Base-by-base conservation (phyloP, 2,888 invertebrate species). In the Acanthacorydalis orientalis region DNA sequence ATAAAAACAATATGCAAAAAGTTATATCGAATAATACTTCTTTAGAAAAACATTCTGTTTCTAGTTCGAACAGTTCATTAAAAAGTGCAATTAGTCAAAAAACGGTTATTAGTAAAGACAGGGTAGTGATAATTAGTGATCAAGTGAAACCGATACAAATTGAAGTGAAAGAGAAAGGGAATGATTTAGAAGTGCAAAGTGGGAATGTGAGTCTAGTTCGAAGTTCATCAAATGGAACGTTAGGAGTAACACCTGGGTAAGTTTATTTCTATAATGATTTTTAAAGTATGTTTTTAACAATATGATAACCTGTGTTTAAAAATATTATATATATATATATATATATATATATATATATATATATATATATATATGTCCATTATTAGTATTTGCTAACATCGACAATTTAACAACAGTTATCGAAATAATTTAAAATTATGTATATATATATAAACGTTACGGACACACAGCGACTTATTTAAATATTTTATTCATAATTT, bases 121-220 rank as follows among this genome's bases (percentile, higher is more conserved):
- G 55, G 40, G 63, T 64, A 41, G 58, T 59, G 4, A 57, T 65
- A 31, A 58, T 67, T 40, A 61, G 62, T 7, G 57, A 58, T 6
- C 65, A 66, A 54, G 64, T 65, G 4, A 60, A 63, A 53, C 67
- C 67, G 2, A 64, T 67, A 47, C 57, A 59, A 50, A 67, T 67
- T 34, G 59, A 57, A 12, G 67, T 67, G 31, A 61, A 61, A 50
- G 67, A 65, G 47, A 65, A 63, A 51, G 62, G 63, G 4, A 58
- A 57, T 11, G 60, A 64, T 47, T 55, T 58, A 40, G 66, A 67
- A 23, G 64, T 67, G 46, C 64, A 67, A 53, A 66, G 66, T 55
- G 67, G 66, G 4, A 67, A 67, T 50, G 58, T 65, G 12, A 55
- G 63, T 40, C 51, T 61, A 12, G 57, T 61, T 11, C 54, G 56